phyloP scores from a whole-genome alignment of 1,140 invertebrate genomes.

The Lordiphosa stackelbergi region DNA sequence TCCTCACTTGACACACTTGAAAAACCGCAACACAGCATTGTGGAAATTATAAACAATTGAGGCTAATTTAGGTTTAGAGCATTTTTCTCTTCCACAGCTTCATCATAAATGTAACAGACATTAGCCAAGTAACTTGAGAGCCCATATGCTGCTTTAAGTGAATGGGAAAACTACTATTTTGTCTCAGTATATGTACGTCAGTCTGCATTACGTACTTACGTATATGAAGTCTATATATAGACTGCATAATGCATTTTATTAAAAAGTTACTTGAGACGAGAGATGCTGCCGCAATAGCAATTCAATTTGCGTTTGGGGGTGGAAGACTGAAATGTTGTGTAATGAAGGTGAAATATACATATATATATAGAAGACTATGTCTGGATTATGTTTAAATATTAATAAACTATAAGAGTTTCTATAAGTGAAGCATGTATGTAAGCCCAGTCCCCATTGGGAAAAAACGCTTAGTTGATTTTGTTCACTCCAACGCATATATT shows the following conservation, averaged over 20 bases:
- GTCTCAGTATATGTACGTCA: constrained; percentile 17
- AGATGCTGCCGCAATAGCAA: constrained; percentile 23
- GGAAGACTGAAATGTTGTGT: constrained; percentile 15
- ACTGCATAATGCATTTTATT: constrained; percentile 65
- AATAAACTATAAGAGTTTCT: too few relatives aligned
- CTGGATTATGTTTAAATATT: too few relatives aligned
- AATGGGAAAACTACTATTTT: constrained; percentile 45
- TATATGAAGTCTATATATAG: constrained; percentile 26
- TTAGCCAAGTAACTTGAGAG: constrained; percentile 58
- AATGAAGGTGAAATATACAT: constrained; percentile 26
- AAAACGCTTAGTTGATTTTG: too few relatives aligned
- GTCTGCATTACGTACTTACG: constrained; percentile 5
- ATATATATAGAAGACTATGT: background rate
- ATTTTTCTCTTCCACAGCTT: constrained; percentile 18
- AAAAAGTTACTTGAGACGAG: constrained; percentile 40
- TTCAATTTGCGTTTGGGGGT: constrained; percentile 18
- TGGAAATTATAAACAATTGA: constrained; percentile 71
- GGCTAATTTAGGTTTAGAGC: constrained; percentile 65
- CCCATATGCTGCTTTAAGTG: constrained; percentile 14
- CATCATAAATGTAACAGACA: constrained; percentile 38
- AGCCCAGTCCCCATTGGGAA: too few relatives aligned
- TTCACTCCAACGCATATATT: too few relatives aligned
- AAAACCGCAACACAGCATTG: constrained; percentile 16
- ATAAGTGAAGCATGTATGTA: too few relatives aligned
- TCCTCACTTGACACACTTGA: constrained; percentile 60